A percentile compares a stretch with the other conserved stretches of the same genome.
These are phyloP conservation scores for Glyptemys insculpta DNA, from an alignment of 2,797 vertebrate species.

Conservation along the genomic window DNA sequence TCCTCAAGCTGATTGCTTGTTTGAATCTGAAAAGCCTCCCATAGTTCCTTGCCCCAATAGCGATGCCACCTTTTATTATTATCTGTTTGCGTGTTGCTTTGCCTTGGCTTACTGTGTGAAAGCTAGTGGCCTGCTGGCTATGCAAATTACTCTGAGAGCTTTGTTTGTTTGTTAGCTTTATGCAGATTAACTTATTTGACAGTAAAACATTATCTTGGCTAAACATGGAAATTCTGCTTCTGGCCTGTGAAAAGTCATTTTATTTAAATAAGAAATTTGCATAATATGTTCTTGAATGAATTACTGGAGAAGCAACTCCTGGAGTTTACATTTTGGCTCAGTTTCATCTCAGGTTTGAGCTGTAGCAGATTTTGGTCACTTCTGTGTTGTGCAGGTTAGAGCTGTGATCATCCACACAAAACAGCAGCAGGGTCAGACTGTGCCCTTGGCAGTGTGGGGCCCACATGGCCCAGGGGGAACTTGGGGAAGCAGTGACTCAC, in stretches of 20 bases:
- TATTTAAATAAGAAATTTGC: background rate
- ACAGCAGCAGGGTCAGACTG: background rate
- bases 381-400: background rate
- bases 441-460: background rate
- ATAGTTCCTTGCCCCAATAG: background rate
- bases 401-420: background rate
- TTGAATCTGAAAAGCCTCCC: background rate
- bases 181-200: background rate
- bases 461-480: background rate
- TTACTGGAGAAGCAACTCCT: background rate
- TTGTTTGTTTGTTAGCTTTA: background rate
- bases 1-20: background rate
- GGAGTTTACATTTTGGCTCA: background rate
- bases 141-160: background rate
- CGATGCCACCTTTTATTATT: background rate
- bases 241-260: background rate
- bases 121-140: background rate
- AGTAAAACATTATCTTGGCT: background rate
- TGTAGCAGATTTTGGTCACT: background rate
- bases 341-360: background rate
- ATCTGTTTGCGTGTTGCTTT: background rate
- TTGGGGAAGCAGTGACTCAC: fast-evolving
- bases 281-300: background rate
- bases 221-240: background rate
- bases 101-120: background rate